A percentile compares a stretch with the other conserved stretches of the same genome.
Conservation (phyloP, 2,113 vertebrate genomes). For the Oplegnathus fasciatus region DNA sequence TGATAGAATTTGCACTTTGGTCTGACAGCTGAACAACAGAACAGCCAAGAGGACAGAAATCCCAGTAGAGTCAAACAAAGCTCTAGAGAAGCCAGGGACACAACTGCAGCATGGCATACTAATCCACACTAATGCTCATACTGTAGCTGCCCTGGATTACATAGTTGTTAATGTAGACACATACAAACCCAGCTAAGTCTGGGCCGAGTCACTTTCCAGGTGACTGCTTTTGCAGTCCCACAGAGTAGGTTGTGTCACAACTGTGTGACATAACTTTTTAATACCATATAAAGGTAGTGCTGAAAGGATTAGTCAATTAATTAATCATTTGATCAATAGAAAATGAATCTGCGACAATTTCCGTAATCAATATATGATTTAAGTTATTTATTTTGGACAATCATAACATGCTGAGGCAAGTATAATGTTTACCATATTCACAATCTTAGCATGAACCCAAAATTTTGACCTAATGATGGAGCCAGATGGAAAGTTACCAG, state of each 20-base stretch:
- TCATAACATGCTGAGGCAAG: not conserved
- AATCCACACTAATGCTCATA: slow-evolving; percentile 49
- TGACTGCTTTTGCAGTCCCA: slow-evolving; percentile 23
- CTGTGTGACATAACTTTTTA: slow-evolving; percentile 26
- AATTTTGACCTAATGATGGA: no score
- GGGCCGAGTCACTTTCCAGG: slow-evolving; percentile 15
- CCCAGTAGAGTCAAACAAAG: slow-evolving; percentile 30
- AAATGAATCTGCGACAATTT: not conserved
- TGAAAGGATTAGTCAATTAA: slow-evolving; percentile 6
- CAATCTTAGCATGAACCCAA: not conserved
- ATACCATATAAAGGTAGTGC: slow-evolving; percentile 1
- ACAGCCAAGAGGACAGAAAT: slow-evolving; percentile 55
- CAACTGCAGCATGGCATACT: slow-evolving; percentile 19
- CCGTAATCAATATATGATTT: not conserved
- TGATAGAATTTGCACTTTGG: slow-evolving; percentile 76
- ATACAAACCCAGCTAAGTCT: not conserved
- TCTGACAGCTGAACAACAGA: slow-evolving; percentile 67
- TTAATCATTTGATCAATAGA: not conserved
- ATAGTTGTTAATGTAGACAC: slow-evolving; percentile 6
- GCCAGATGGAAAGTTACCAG: not conserved
- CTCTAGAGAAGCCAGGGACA: slow-evolving; percentile 14
- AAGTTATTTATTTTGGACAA: not conserved
- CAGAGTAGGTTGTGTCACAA: slow-evolving; percentile 14
- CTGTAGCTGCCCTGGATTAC: slow-evolving; percentile 50
- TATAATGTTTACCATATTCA: not conserved